These are phyloP conservation scores for Megaptera novaeangliae DNA, from an alignment of 2,113 vertebrate genomes.

Conservation along the genomic window DNA sequence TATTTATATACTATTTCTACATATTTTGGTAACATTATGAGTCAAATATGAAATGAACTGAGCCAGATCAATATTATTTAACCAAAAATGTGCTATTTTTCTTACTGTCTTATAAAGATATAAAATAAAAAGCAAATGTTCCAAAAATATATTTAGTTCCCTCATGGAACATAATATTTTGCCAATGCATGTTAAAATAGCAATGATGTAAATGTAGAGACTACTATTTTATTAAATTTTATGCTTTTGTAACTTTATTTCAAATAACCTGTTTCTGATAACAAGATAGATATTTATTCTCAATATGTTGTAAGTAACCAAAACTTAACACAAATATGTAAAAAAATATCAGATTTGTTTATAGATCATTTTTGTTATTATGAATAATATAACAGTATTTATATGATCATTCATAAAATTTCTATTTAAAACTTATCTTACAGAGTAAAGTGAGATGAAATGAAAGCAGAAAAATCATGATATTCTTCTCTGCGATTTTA, in stretches of 20 bases:
- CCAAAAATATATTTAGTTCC: neutral
- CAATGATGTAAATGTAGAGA: neutral
- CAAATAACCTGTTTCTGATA: neutral
- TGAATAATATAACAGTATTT: neutral
- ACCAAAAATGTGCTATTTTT: neutral
- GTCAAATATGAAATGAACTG: neutral
- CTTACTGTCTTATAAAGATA: neutral
- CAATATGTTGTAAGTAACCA: slow-evolving; percentile 13
- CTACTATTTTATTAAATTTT: neutral
- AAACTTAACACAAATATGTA: neutral
- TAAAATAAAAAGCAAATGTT: neutral
- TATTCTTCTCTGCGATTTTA: neutral
- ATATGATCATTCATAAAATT: neutral
- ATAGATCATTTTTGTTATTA: neutral
- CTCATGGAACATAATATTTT: neutral
- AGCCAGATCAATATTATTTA: neutral
- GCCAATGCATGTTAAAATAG: neutral
- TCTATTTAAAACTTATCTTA: neutral
- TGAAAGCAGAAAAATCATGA: neutral
- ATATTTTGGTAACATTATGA: neutral
- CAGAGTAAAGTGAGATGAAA: neutral
- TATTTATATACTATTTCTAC: neutral
- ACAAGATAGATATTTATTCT: neutral
- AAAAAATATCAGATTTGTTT: neutral
- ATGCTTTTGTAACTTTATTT: slow-evolving; percentile 18